A percentile compares a stretch with the other conserved stretches of the same genome.
phyloP scores from a whole-genome alignment of 2,113 vertebrate genomes.

The Cyanoramphus novaezelandiae region DNA sequence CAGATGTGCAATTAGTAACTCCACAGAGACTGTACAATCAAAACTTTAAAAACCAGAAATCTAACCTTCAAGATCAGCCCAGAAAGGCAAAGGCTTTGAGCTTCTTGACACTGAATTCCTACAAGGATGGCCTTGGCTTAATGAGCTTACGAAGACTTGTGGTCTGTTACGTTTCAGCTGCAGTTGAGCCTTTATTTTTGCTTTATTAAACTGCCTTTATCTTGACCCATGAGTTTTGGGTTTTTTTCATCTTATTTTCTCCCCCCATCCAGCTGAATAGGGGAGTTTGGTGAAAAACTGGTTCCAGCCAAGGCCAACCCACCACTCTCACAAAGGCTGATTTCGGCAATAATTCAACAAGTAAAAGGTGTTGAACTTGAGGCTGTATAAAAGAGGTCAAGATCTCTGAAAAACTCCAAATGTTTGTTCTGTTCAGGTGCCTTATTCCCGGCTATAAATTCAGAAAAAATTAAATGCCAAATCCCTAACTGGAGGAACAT shows the following conservation, averaged over 20 bases:
- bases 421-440: background rate
- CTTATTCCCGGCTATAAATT: background rate
- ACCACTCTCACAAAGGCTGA: background rate
- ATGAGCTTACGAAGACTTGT: background rate
- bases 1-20: background rate
- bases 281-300: background rate
- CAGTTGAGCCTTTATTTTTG: background rate
- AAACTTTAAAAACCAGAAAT: background rate
- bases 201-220: background rate
- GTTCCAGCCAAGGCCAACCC: background rate
- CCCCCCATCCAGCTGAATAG: background rate
- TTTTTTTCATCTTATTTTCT: background rate
- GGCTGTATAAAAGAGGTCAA: fast-evolving
- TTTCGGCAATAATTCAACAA: background rate
- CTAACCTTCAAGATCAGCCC: background rate
- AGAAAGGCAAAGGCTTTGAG: background rate
- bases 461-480: background rate
- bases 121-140: background rate
- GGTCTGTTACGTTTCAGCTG: background rate
- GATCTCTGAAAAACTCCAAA: background rate
- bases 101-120: background rate
- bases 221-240: background rate
- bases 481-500: background rate
- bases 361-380: background rate
- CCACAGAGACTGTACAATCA: background rate